Conservation (phyloP, 2,113 vertebrate genomes). For the Colinus virginianus region DNA sequence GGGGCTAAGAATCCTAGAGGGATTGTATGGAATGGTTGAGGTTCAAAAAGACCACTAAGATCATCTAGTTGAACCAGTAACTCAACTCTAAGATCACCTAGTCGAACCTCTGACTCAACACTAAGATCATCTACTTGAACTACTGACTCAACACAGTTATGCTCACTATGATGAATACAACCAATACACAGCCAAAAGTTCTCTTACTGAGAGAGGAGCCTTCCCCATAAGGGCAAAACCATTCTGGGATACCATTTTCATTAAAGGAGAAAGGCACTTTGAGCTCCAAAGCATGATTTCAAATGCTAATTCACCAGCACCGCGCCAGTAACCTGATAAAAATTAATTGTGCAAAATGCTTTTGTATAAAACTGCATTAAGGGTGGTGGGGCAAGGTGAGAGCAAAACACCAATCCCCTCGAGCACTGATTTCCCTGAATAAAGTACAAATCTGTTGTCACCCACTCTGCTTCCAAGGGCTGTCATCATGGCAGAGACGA, state of each 20-base stretch:
- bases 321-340: not conserved
- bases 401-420: not conserved
- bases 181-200: not conserved
- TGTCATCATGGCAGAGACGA: not conserved
- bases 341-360: not conserved
- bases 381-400: not conserved
- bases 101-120: too few species aligned
- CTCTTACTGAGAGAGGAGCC: not conserved
- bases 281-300: not conserved
- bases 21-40: too few species aligned
- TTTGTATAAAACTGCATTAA: not conserved
- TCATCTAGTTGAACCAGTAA: too few species aligned
- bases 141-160: too few species aligned
- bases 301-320: not conserved
- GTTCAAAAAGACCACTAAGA: too few species aligned
- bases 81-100: too few species aligned
- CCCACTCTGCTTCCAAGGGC: too few species aligned
- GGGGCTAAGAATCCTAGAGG: not conserved
- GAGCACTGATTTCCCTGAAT: fast-evolving
- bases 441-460: not conserved
- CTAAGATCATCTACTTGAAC: too few species aligned
- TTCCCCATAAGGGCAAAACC: not conserved
- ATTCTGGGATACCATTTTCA: not conserved
- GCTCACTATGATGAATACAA: not conserved
- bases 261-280: not conserved